Conservation (phyloP, 2,888 invertebrate genomes). For the Melanostoma scalare region DNA sequence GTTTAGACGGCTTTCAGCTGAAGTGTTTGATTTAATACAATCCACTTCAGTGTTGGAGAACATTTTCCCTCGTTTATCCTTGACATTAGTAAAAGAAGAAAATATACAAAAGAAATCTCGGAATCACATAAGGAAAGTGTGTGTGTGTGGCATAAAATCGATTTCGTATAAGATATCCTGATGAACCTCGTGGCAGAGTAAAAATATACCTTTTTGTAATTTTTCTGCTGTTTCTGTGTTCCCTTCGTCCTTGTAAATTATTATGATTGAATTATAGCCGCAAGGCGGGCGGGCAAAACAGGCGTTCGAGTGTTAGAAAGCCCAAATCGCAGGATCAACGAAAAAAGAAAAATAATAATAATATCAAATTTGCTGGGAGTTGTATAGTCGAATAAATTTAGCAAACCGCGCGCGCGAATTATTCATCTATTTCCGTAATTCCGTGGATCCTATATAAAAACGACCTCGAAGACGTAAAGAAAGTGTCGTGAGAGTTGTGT, state of each 20-base stretch:
- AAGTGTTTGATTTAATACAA: no score
- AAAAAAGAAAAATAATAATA: constrained; percentile 21
- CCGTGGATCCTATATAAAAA: constrained; percentile 1
- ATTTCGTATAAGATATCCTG: constrained; percentile 52
- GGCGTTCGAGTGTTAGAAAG: constrained; percentile 20
- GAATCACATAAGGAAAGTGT: neutral
- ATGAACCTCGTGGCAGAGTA: constrained; percentile 46
- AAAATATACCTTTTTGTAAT: constrained; percentile 24
- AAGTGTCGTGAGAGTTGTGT: constrained; percentile 19
- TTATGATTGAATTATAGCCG: constrained; percentile 70
- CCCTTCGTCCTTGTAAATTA: constrained; percentile 34
- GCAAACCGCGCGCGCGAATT: constrained; percentile 17
- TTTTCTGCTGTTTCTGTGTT: neutral
- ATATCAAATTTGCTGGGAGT: constrained; percentile 20
- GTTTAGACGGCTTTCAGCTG: no score
- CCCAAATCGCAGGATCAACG: constrained; percentile 44
- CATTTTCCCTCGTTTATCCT: neutral
- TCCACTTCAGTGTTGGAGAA: no score
- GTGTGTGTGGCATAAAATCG: constrained; percentile 59
- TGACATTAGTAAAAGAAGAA: constrained; percentile 34
- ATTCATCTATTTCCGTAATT: constrained; percentile 41
- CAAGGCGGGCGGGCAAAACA: constrained; percentile 19
- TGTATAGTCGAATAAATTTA: constrained; percentile 39
- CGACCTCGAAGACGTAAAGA: constrained; percentile 8
- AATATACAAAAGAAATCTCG: neutral